Evolutionary conservation across 2,888 invertebrate genomes (phyloP).

Genomic region (Allophyes oxyacanthae): DNA sequence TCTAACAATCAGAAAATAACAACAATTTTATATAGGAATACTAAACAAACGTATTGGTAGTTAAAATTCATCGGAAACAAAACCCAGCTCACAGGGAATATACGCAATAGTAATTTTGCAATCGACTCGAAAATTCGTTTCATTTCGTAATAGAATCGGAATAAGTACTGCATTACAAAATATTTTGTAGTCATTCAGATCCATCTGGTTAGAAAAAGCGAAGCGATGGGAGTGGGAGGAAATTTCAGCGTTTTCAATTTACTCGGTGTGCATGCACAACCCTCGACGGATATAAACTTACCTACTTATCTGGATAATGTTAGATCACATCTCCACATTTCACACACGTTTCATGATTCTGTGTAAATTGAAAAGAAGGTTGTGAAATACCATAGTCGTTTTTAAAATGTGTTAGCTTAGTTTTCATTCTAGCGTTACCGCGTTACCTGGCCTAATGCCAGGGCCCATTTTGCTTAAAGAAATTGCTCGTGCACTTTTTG

Average conservation of each 20-base stretch:
- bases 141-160: conserved; percentile 33
- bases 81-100: conserved; percentile 32
- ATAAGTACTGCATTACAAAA: conserved; percentile 38
- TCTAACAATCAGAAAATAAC: not conserved
- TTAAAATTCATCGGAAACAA: conserved; percentile 40
- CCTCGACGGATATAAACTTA: conserved; percentile 60
- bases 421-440: conserved; percentile 28
- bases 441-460: conserved; percentile 39
- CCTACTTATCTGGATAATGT: conserved; percentile 58
- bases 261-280: conserved; percentile 53
- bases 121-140: conserved; percentile 31
- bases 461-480: conserved; percentile 27
- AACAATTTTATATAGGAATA: conserved; percentile 1
- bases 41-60: conserved; percentile 25
- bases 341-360: conserved; percentile 53
- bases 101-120: conserved; percentile 37
- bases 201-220: conserved; percentile 27
- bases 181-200: conserved; percentile 35
- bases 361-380: conserved; percentile 47
- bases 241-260: conserved; percentile 63
- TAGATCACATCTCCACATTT: conserved; percentile 57
- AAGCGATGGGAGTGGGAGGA: conserved; percentile 15
- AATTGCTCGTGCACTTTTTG: conserved; percentile 24
- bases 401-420: conserved; percentile 30
- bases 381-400: conserved; percentile 21